A percentile compares a stretch with the other conserved stretches of the same genome.
Evolutionary conservation across 1,140 invertebrate species (phyloP).

Genomic region (Drosophila fuyamai): DNA sequence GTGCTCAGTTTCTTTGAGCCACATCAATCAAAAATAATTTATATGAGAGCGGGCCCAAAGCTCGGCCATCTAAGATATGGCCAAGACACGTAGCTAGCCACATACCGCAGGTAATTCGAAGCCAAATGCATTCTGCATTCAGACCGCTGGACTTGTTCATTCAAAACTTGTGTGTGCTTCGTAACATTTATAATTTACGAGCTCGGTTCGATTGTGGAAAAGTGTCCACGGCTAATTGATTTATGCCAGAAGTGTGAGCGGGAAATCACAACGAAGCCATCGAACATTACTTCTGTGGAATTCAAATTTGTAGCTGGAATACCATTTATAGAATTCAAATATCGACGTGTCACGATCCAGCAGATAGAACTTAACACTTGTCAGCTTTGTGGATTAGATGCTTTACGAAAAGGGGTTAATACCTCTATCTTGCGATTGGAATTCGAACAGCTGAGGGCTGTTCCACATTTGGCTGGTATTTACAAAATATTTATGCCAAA

Average conservation of each 20-base stretch:
- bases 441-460: constrained; percentile 53
- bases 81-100: constrained; percentile 37
- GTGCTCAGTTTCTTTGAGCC: constrained; percentile 60
- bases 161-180: constrained; percentile 41
- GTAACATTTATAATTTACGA: constrained; percentile 68
- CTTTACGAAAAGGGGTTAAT: constrained; percentile 40
- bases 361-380: constrained; percentile 54
- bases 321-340: constrained; percentile 24
- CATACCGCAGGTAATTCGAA: constrained; percentile 44
- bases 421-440: constrained; percentile 59
- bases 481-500: constrained; percentile 81
- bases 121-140: constrained; percentile 49
- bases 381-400: constrained; percentile 26
- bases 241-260: constrained; percentile 43
- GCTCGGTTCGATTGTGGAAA: constrained; percentile 56
- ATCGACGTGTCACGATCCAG: constrained; percentile 26
- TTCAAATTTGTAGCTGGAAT: constrained; percentile 9
- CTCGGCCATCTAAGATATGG: constrained; percentile 58
- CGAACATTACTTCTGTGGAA: constrained; percentile 7
- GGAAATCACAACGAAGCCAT: constrained; percentile 17
- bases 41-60: constrained; percentile 68
- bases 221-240: constrained; percentile 74
- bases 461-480: constrained; percentile 46
- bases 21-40: constrained; percentile 80
- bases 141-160: constrained; percentile 25